Evolutionary conservation across 2,113 vertebrate species (phyloP), one percentile per base, ranked within the genome.

Genomic region (Piaya cayana): DNA sequence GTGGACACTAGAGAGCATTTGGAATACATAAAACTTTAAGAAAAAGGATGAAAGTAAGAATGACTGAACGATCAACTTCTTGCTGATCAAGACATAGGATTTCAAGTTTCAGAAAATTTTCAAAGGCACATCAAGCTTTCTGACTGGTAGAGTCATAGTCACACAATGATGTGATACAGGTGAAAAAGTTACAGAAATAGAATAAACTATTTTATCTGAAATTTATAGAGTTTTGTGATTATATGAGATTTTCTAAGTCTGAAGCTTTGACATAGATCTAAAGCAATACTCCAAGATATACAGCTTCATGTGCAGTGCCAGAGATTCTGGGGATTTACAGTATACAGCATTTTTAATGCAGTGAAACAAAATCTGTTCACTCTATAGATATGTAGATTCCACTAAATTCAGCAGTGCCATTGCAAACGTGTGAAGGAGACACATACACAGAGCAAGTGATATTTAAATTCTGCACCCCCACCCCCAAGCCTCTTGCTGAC

Each of bases 241-340:
- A 55, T 56, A 52, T 8, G 25, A 84, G 20, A 15, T 5, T 82
- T 92, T 85, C 39, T 72, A 53, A 68, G 20, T 70, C 36, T 75
- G 74, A 89, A 91, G 32, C 49, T 53, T 93, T 91, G 91, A 91
- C 69, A 83, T 13, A 91, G 72, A 86, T 81, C 47, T 75, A 72
- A 75, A 92, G n/a, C 26, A 90, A 56, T 74, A 88, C 34, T 88
- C 76, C 50, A 68, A 83, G 80, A 83, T 0, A 0, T 63, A 60
- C 20, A 63, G 43, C 49, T 83, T 60, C 59, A 34, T 4, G 6
- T 76, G 26, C 49, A 75, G 43, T 86, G 84, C 70, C 70, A 76
- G 82, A 76, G 30, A 76, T 91, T 82, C 36, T 62, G 39, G 14
- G 53, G 84, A 93, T 92, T 89, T 94, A 83, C 42, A 84, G 21